Evolutionary conservation across 2,888 invertebrate genomes (phyloP).

Genomic region (Sphinx pinastri): DNA sequence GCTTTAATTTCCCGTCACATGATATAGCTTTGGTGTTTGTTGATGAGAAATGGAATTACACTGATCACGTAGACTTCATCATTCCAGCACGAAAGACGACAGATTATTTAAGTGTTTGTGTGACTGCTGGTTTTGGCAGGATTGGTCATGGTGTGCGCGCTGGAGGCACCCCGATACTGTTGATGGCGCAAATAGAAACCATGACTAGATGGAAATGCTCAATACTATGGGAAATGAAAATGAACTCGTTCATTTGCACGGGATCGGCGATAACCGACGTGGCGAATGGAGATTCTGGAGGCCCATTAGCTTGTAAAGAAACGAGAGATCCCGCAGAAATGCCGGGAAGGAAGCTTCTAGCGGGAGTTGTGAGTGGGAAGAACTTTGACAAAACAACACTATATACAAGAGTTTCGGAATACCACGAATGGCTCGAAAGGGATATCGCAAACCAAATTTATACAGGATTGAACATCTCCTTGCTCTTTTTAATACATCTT

Average conservation of each 20-base stretch:
- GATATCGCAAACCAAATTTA: constrained; percentile 28
- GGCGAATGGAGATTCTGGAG: constrained; percentile 65
- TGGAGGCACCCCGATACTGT: constrained; percentile 45
- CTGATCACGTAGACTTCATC: constrained; percentile 44
- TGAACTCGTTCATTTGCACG: constrained; percentile 57
- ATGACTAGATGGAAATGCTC: constrained; percentile 53
- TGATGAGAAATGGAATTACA: constrained; percentile 46
- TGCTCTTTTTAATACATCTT: constrained; percentile 54
- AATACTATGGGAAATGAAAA: constrained; percentile 60
- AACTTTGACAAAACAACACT: constrained; percentile 58
- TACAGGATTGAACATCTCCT: constrained; percentile 36
- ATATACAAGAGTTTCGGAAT: constrained; percentile 46
- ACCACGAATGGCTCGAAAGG: constrained; percentile 50
- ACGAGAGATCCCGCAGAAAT: constrained; percentile 49
- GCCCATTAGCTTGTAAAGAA: constrained; percentile 58
- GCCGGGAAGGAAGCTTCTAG: constrained; percentile 47
- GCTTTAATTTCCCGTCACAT: constrained; percentile 48
- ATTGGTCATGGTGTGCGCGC: constrained; percentile 33
- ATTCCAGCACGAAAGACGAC: constrained; percentile 36
- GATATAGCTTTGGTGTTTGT: constrained; percentile 59
- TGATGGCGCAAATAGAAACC: constrained; percentile 50
- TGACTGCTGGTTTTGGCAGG: constrained; percentile 59
- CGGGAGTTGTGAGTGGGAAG: constrained; percentile 65
- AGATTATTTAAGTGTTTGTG: constrained; percentile 52
- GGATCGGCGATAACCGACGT: constrained; percentile 52